Percentiles rank a stretch among this genome's conserved stretches.
phyloP scores from a whole-genome alignment of 2,113 vertebrate species.

The Nibea coibor region DNA sequence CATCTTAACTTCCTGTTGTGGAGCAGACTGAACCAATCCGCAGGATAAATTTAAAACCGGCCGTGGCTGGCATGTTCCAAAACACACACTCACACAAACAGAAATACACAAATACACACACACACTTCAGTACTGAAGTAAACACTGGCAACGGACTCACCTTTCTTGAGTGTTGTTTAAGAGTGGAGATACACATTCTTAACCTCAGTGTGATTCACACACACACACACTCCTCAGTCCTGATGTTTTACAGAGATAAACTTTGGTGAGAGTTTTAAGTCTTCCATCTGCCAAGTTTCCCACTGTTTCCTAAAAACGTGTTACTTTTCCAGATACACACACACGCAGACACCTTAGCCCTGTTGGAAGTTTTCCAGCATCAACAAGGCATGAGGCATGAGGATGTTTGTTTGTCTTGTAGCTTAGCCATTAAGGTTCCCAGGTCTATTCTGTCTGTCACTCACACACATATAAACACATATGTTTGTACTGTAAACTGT shows the following conservation, averaged over 20 bases:
- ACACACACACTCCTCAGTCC: background rate
- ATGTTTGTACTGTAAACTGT: slow-evolving; percentile 8
- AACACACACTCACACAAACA: slow-evolving; percentile 27
- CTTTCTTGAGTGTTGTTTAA: slow-evolving; percentile 29
- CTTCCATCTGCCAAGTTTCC: slow-evolving; percentile 39
- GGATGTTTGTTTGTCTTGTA: slow-evolving; percentile 58
- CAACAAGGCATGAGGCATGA: slow-evolving; percentile 21
- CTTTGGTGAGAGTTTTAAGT: slow-evolving; percentile 14
- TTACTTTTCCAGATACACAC: slow-evolving; percentile 7
- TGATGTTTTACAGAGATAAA: slow-evolving; percentile 35
- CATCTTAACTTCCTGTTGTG: slow-evolving; percentile 75
- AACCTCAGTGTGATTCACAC: slow-evolving; percentile 4
- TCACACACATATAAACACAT: slow-evolving; percentile 36
- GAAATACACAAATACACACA: slow-evolving; percentile 19
- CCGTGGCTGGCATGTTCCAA: slow-evolving; percentile 36
- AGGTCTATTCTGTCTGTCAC: slow-evolving; percentile 24
- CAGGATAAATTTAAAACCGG: slow-evolving; percentile 56
- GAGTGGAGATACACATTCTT: slow-evolving; percentile 34
- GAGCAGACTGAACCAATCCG: slow-evolving; percentile 39
- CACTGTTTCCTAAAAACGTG: slow-evolving; percentile 11
- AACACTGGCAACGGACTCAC: slow-evolving; percentile 33
- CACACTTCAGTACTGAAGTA: slow-evolving; percentile 13
- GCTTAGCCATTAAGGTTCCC: slow-evolving; percentile 45
- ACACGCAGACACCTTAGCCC: slow-evolving; percentile 24
- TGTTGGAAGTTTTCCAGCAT: slow-evolving; percentile 34